These are phyloP conservation scores for Eolophus roseicapilla DNA, from an alignment of 2,113 vertebrate genomes.

Conservation along the genomic window DNA sequence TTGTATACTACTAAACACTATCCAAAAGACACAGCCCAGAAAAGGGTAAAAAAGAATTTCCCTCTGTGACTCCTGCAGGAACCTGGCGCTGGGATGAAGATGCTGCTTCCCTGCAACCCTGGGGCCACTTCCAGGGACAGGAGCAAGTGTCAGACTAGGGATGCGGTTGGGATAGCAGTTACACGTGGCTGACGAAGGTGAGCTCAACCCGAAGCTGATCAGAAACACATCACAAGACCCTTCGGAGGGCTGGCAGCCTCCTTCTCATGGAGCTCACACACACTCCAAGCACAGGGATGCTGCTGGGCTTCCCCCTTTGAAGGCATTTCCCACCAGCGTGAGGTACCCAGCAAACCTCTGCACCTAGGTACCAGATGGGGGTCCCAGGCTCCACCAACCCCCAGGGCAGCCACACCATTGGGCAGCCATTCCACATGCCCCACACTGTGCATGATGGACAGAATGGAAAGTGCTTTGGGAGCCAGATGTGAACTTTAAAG, in stretches of 20 bases:
- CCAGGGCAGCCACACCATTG: neutral
- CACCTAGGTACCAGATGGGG: neutral
- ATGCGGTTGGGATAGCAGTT: neutral
- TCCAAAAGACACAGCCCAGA: slow-evolving; percentile 40
- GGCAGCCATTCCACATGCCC: neutral
- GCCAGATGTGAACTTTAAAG: neutral
- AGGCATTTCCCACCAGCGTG: rapidly evolving
- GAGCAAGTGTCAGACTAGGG: neutral
- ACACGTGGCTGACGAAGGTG: neutral
- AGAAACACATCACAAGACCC: neutral
- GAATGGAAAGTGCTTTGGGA: neutral
- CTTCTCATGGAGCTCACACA: rapidly evolving
- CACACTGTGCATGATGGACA: neutral
- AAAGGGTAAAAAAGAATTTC: slow-evolving; percentile 14
- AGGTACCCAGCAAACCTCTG: neutral
- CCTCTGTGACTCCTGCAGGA: neutral
- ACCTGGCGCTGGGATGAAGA: neutral
- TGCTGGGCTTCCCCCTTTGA: neutral
- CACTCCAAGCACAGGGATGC: neutral
- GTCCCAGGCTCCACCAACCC: rapidly evolving
- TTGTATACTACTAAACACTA: slow-evolving; percentile 30
- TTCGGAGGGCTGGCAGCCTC: neutral
- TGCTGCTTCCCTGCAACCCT: neutral
- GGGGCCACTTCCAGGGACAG: neutral
- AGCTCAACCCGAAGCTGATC: rapidly evolving